Conservation (phyloP, 1,140 invertebrate species). For the Lysiphlebus fabarum region DNA sequence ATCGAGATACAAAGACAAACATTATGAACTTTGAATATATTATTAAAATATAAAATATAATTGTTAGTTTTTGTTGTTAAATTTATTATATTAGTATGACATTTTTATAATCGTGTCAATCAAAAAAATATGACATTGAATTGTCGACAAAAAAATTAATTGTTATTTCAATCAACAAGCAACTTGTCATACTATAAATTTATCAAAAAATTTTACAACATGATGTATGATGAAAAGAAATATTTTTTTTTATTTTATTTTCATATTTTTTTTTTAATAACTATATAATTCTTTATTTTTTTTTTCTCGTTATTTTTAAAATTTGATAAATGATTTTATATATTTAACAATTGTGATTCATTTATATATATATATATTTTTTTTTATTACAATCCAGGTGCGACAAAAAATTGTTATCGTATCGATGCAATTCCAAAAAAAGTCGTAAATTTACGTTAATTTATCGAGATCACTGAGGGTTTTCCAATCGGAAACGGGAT, state of each 20-base stretch:
- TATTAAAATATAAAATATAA: background rate
- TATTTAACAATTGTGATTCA: constrained; percentile 6
- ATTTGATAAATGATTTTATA: constrained; percentile 7
- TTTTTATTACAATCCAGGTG: constrained; percentile 18
- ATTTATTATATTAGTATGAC: too few relatives aligned
- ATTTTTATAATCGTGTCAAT: too few relatives aligned
- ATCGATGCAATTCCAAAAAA: constrained; percentile 10
- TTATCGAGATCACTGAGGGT: constrained; percentile 19
- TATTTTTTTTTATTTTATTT: too few relatives aligned
- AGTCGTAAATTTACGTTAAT: constrained; percentile 22
- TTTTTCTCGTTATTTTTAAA: background rate
- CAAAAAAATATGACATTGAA: too few relatives aligned
- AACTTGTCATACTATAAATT: too few relatives aligned
- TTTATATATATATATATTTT: constrained; percentile 10
- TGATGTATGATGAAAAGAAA: too few relatives aligned
- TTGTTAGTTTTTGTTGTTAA: background rate
- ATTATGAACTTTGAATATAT: background rate
- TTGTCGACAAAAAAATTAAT: too few relatives aligned
- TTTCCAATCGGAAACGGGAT: constrained; percentile 1
- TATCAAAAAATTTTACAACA: too few relatives aligned
- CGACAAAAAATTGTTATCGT: constrained; percentile 28
- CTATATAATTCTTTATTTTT: too few relatives aligned
- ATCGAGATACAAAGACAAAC: background rate
- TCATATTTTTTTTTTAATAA: too few relatives aligned
- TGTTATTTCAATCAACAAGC: too few relatives aligned